Conservation (phyloP, 2,113 vertebrate species). For the Macquaria australasica region DNA sequence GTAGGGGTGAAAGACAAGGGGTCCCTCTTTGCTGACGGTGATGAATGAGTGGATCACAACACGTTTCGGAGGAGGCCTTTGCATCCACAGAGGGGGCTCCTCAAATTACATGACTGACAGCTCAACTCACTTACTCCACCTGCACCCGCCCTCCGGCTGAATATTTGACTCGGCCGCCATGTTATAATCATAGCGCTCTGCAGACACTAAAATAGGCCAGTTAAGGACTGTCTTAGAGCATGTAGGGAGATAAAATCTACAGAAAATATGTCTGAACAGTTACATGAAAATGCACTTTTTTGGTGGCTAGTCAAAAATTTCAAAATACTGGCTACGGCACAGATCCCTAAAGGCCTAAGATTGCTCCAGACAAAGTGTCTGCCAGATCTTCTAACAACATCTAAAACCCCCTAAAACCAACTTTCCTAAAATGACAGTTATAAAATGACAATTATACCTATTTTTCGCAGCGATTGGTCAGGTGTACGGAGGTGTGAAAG, state of each 20-base stretch:
- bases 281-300: background rate
- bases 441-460: background rate
- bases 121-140: constrained; percentile 62
- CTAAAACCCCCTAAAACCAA: no score
- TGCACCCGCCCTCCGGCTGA: constrained; percentile 48
- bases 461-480: background rate
- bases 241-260: background rate
- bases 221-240: background rate
- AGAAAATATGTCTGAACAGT: background rate
- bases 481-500: background rate
- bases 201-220: constrained; percentile 20
- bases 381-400: background rate
- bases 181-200: constrained; percentile 46
- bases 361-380: background rate
- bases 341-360: background rate
- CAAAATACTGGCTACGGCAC: background rate
- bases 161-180: constrained; percentile 36
- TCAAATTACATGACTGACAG: constrained; percentile 74
- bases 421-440: background rate
- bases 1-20: constrained; percentile 74
- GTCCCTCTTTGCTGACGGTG: constrained; percentile 71
- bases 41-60: constrained; percentile 81
- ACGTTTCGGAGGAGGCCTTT: constrained; percentile 72
- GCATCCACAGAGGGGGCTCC: constrained; percentile 69
- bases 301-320: background rate